Evolutionary conservation across 2,888 invertebrate genomes (phyloP).

Genomic region (Drosophila atroscutellata): DNA sequence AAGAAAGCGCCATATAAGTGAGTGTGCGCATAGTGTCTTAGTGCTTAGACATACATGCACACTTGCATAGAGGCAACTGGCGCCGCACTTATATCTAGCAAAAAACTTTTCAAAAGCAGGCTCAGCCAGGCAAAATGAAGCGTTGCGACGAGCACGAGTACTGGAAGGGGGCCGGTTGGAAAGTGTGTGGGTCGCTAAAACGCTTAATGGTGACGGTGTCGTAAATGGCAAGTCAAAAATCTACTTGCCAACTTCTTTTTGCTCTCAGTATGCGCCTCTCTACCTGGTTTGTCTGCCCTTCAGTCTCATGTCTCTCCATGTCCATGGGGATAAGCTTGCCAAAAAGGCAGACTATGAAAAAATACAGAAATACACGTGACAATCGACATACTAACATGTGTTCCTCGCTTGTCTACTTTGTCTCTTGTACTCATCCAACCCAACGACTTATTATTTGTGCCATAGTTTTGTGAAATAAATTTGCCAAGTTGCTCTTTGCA

Average conservation of each 20-base stretch:
- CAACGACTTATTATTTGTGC: constrained; percentile 60
- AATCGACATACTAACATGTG: constrained; percentile 74
- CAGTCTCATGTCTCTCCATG: neutral
- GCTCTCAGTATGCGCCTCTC: constrained; percentile 39
- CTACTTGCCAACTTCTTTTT: constrained; percentile 74
- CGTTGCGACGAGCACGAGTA: constrained; percentile 28
- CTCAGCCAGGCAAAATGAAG: constrained; percentile 32
- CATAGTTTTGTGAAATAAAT: constrained; percentile 74
- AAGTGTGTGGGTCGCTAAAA: constrained; percentile 48
- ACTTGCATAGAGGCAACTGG: constrained; percentile 20
- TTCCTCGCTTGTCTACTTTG: constrained; percentile 13
- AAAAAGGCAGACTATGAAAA: constrained; percentile 40
- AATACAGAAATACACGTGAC: constrained; percentile 55
- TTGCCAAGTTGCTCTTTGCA: constrained; percentile 66
- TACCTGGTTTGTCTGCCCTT: neutral
- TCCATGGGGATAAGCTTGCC: constrained; percentile 53
- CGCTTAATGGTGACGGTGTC: constrained; percentile 57
- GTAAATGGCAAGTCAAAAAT: constrained; percentile 75
- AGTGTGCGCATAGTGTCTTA: constrained; percentile 23
- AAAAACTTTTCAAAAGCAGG: constrained; percentile 39
- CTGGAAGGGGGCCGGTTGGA: neutral
- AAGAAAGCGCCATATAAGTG: constrained; percentile 44
- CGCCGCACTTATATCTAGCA: constrained; percentile 35
- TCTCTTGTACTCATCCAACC: neutral
- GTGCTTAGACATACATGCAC: constrained; percentile 5